Conservation (phyloP, 2,113 vertebrate genomes). For the Forbesichthys papilliferus region DNA sequence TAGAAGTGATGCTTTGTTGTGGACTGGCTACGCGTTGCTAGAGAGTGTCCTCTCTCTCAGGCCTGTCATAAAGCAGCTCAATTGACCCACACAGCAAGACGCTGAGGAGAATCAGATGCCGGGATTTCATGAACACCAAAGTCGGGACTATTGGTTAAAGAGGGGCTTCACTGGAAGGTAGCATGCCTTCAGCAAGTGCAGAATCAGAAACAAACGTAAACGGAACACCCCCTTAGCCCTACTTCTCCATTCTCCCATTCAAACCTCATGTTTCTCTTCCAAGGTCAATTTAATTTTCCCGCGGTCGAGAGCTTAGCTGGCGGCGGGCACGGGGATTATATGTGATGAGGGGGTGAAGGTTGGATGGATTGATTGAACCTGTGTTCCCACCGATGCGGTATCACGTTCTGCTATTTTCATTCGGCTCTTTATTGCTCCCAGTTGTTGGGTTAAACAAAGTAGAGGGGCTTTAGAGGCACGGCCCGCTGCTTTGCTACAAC, state of each 20-base stretch:
- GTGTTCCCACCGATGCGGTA: slow-evolving; percentile 45
- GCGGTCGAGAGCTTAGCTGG: slow-evolving; percentile 4
- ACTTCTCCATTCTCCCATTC: too few relatives aligned
- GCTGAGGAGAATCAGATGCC: too few relatives aligned
- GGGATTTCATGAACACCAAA: too few relatives aligned
- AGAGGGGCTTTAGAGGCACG: slow-evolving; percentile 26
- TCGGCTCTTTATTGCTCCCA: slow-evolving; percentile 66
- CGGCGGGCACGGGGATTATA: slow-evolving; percentile 3
- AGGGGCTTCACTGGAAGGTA: too few relatives aligned
- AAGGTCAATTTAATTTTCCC: too few relatives aligned
- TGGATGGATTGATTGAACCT: slow-evolving; percentile 41
- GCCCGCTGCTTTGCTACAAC: slow-evolving; percentile 8
- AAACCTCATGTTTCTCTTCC: too few relatives aligned
- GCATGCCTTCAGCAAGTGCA: too few relatives aligned
- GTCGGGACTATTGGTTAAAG: too few relatives aligned
- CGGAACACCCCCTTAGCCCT: too few relatives aligned
- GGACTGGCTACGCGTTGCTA: background rate
- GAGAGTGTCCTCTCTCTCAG: background rate
- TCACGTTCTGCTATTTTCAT: slow-evolving; percentile 65
- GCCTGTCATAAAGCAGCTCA: background rate
- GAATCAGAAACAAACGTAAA: too few relatives aligned
- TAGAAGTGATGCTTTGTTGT: background rate
- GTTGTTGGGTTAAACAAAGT: slow-evolving; percentile 64
- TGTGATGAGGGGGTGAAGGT: background rate
- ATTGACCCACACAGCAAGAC: background rate